Evolutionary conservation across 2,113 vertebrate genomes (phyloP).

Genomic region (Neotragus pygmaeus): DNA sequence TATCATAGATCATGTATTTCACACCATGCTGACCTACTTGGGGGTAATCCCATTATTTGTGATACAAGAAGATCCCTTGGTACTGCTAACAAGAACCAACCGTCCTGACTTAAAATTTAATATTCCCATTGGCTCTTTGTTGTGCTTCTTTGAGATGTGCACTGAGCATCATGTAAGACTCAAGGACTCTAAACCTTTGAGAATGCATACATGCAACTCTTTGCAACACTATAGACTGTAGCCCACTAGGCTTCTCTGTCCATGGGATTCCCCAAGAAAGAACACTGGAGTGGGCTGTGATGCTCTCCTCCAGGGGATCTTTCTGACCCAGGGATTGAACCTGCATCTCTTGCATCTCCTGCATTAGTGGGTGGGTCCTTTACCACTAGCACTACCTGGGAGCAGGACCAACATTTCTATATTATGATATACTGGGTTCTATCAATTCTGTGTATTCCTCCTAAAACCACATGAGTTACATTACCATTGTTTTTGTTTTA

Average conservation of each 20-base stretch:
- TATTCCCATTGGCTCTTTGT: neutral
- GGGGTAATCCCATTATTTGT: neutral
- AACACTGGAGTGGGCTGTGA: neutral
- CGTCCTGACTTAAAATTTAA: neutral
- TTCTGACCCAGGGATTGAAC: neutral
- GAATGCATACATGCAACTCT: neutral
- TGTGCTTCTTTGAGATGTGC: neutral
- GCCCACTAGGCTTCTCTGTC: neutral
- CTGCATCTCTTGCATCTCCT: neutral
- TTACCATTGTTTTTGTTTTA: constrained; percentile 24
- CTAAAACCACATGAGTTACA: neutral
- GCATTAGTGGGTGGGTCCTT: neutral
- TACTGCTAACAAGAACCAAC: neutral
- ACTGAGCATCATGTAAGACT: neutral
- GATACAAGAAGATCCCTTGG: neutral
- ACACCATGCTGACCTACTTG: neutral
- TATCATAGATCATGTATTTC: neutral
- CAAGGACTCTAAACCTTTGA: neutral
- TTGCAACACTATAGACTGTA: neutral
- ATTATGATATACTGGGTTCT: neutral
- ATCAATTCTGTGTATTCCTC: neutral
- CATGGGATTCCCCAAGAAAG: neutral
- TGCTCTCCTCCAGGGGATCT: neutral
- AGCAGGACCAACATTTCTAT: neutral
- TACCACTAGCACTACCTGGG: neutral